Conservation (phyloP, 2,888 invertebrate species). For the Gymnoscelis rufifasciata region DNA sequence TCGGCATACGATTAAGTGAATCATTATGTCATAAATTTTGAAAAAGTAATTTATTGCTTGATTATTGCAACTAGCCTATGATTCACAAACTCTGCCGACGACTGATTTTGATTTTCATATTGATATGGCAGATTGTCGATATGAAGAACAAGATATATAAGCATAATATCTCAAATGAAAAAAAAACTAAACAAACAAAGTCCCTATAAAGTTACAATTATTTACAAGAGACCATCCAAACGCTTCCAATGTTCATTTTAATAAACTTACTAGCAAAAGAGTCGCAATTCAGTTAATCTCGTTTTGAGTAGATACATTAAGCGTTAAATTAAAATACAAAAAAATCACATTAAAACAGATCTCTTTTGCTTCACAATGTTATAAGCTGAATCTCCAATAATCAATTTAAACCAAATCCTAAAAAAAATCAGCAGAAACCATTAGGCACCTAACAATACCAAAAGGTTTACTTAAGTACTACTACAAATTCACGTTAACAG, state of each 20-base stretch:
- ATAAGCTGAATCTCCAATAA: slow-evolving; percentile 9
- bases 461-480: slow-evolving; percentile 71
- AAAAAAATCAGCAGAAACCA: slow-evolving; percentile 6
- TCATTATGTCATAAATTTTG: slow-evolving; percentile 45
- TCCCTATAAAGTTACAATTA: slow-evolving; percentile 57
- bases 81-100: slow-evolving; percentile 56
- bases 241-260: slow-evolving; percentile 41
- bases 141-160: slow-evolving; percentile 74
- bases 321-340: slow-evolving; percentile 46
- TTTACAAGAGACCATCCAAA: slow-evolving; percentile 60
- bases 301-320: slow-evolving; percentile 70
- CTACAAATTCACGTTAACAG: slow-evolving; percentile 57
- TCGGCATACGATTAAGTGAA: slow-evolving; percentile 59
- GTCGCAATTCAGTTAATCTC: slow-evolving; percentile 66
- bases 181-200: slow-evolving; percentile 65
- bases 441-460: slow-evolving; percentile 41
- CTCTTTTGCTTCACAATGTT: slow-evolving; percentile 47
- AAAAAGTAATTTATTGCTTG: slow-evolving; percentile 26
- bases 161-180: slow-evolving; percentile 49
- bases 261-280: slow-evolving; percentile 51
- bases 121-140: slow-evolving; percentile 85
- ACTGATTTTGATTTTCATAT: slow-evolving; percentile 71
- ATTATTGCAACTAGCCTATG: slow-evolving; percentile 34
- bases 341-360: slow-evolving; percentile 66
- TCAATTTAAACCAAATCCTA: not conserved